Base-by-base conservation (phyloP, 1,140 invertebrate genomes). In the Drosophila repletoides region DNA sequence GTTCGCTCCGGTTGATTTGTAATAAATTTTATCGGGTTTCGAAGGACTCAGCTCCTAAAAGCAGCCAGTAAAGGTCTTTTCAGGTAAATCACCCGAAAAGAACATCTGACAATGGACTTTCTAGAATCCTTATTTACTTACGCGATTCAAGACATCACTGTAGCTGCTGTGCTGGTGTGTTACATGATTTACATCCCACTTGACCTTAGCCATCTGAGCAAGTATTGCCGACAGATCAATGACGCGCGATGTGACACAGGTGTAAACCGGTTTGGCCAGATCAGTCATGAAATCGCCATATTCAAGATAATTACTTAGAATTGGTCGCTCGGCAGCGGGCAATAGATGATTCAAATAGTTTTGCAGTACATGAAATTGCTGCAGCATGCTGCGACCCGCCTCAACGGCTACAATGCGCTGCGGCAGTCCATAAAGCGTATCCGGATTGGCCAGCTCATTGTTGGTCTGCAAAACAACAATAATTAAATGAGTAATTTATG, bases 171-270 rank as follows among this genome's bases (percentile, higher is more conserved):
- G 98, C 76, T 99, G 96, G 15, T 96, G 97, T 92, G 97, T 97
- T 0, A 99, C 96, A 84, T 98, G 97, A 88, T 94, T 95, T 0
- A 99, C 94, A 89, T 99, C 97, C 98, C 98, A 99, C 90, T 97
- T 96, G 1, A 98, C 97, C 91, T 95, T 95, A 2, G 93, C 93
- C 95, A 99, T 98, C n/a, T 94, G 92, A 40, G 93, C 92, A 5
- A 98, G 91, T 45, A 97, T 93, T 28, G 94, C 92, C 34, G 95
- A 93, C 22, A 95, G 93, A 89, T 98, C 95, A n/a, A 99, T 94
- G 5, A 94, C 92, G 77, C 94, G 94, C 0, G 94, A 93, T 0
- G 95, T 94, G 0, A 97, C 96, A 53, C 94, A 93, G 92, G 96
- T 95, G 80, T 98, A 98, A 5, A 98, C 93, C 0, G 97, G 96